These are phyloP conservation scores for Scaptomyza flava DNA, from an alignment of 2,888 invertebrate species.

Conservation along the genomic window DNA sequence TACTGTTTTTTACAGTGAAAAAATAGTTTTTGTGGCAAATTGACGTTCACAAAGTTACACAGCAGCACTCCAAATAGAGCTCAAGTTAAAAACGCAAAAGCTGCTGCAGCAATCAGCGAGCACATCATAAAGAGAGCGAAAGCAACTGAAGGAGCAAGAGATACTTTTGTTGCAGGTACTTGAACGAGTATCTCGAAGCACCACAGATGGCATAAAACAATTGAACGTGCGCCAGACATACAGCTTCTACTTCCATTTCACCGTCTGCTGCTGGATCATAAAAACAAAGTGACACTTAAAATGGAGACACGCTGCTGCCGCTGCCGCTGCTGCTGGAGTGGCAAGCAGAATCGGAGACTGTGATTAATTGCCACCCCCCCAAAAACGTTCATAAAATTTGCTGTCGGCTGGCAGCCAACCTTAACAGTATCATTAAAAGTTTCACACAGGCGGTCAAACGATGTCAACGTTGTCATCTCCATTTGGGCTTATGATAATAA, in stretches of 20 bases:
- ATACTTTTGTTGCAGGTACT: slow-evolving; percentile 14
- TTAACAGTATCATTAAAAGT: slow-evolving; percentile 73
- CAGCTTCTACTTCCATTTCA: neutral
- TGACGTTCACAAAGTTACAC: slow-evolving; percentile 65
- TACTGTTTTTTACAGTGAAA: too few relatives aligned
- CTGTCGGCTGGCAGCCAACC: slow-evolving; percentile 38
- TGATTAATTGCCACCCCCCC: slow-evolving; percentile 69
- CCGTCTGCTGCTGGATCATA: slow-evolving; percentile 40
- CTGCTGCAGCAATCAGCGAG: slow-evolving; percentile 40
- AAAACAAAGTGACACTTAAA: slow-evolving; percentile 75
- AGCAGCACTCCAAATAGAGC: slow-evolving; percentile 57
- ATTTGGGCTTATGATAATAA: slow-evolving; percentile 77
- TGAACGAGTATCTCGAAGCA: slow-evolving; percentile 39
- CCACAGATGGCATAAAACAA: slow-evolving; percentile 73
- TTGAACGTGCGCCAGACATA: slow-evolving; percentile 56
- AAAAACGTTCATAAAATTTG: neutral
- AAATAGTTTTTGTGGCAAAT: too few relatives aligned
- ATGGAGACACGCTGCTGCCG: slow-evolving; percentile 12
- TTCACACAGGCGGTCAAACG: slow-evolving; percentile 33
- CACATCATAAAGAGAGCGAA: slow-evolving; percentile 38
- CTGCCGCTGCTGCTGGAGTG: neutral
- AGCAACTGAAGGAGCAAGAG: neutral
- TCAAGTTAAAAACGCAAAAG: slow-evolving; percentile 34
- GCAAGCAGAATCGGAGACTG: slow-evolving; percentile 37
- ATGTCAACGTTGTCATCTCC: slow-evolving; percentile 69